A percentile compares a stretch with the other conserved stretches of the same genome.
These are phyloP conservation scores for Calcarius lapponicus DNA, from an alignment of 2,797 vertebrate genomes.

Conservation along the genomic window DNA sequence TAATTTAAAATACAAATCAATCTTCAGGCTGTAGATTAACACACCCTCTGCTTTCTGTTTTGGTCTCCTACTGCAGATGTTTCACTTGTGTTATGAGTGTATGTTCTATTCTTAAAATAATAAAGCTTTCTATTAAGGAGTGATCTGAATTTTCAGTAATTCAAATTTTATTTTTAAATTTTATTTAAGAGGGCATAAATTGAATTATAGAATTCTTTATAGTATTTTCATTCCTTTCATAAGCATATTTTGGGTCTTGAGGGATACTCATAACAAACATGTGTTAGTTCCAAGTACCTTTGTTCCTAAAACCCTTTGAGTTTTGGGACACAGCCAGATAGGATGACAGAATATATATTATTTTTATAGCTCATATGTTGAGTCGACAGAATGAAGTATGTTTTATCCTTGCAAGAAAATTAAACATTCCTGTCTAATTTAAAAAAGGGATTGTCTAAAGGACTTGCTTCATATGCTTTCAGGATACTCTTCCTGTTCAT, in stretches of 20 bases:
- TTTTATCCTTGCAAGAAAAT: background rate
- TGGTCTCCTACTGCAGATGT: background rate
- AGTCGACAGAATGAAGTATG: background rate
- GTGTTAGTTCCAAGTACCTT: background rate
- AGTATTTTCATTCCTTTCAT: background rate
- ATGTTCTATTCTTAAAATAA: background rate
- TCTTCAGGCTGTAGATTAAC: background rate
- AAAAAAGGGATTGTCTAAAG: background rate
- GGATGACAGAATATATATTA: conserved; percentile 26
- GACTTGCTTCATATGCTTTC: background rate
- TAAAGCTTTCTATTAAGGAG: background rate
- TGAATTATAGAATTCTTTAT: background rate
- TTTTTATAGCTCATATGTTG: conserved; percentile 16
- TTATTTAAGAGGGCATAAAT: background rate
- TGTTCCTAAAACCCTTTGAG: background rate
- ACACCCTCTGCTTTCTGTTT: background rate
- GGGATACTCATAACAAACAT: background rate
- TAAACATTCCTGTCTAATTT: background rate
- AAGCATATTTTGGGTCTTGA: background rate
- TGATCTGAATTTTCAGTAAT: background rate
- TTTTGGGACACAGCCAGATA: background rate
- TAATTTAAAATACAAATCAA: background rate
- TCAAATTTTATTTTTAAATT: background rate
- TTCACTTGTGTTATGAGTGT: background rate
- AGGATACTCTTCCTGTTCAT: background rate